Conservation (phyloP, 2,797 vertebrate genomes). For the Premnoplex brunnescens region DNA sequence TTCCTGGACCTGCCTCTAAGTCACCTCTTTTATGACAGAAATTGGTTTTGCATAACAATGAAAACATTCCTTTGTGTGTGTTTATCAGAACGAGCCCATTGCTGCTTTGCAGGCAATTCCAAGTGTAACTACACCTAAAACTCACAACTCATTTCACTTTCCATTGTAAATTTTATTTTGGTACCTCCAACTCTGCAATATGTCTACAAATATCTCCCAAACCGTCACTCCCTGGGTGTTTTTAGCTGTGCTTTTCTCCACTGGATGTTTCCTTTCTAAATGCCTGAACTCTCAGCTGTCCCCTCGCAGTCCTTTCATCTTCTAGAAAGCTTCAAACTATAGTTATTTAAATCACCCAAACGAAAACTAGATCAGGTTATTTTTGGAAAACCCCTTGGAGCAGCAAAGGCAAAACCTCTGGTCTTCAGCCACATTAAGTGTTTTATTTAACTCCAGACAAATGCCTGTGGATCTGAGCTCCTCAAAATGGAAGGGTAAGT, state of each 20-base stretch:
- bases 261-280: neutral
- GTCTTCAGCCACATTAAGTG: neutral
- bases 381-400: constrained; percentile 14
- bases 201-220: constrained; percentile 12
- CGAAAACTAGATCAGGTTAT: constrained; percentile 12
- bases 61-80: constrained; percentile 60
- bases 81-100: neutral
- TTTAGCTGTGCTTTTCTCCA: neutral
- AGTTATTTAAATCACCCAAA: constrained; percentile 14
- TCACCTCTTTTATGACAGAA: constrained; percentile 72
- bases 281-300: neutral
- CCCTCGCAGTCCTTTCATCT: neutral
- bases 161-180: constrained; percentile 52
- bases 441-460: neutral
- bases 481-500: neutral
- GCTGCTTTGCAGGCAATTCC: neutral
- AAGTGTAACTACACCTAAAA: constrained; percentile 58
- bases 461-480: neutral
- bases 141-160: constrained; percentile 62
- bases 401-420: neutral
- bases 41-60: constrained; percentile 37
- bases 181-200: neutral
- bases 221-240: neutral
- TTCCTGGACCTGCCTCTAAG: constrained; percentile 68
- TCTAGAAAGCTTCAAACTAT: neutral